phyloP scores from a whole-genome alignment of 1,140 invertebrate species.

The Centruroides vittatus region DNA sequence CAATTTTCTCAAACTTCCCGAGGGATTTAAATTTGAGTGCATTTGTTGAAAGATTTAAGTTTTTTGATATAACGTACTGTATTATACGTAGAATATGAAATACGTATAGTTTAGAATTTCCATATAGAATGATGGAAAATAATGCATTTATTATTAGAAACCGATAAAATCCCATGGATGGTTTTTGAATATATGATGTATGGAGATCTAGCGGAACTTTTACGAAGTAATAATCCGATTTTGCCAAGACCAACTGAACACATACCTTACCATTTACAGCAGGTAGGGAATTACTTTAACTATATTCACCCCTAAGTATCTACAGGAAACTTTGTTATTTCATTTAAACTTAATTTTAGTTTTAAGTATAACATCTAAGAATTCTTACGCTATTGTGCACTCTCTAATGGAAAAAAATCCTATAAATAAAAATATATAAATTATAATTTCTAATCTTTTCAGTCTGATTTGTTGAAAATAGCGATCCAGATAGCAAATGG shows the following conservation, averaged over 20 bases:
- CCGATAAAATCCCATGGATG: slow-evolving; percentile 64
- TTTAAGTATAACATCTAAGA: not conserved
- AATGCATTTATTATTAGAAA: slow-evolving; percentile 34
- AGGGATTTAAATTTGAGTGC: not conserved
- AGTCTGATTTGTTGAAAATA: slow-evolving; percentile 43
- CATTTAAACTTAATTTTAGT: not conserved
- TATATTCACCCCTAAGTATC: no score
- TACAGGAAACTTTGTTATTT: not conserved
- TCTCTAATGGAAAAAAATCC: not conserved
- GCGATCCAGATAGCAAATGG: slow-evolving; percentile 62
- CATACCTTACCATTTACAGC: not conserved
- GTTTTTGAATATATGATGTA: slow-evolving; percentile 85
- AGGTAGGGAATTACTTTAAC: not conserved
- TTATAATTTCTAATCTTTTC: slow-evolving; percentile 2
- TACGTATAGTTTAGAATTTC: not conserved
- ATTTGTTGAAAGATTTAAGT: not conserved
- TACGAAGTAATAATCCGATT: slow-evolving; percentile 44
- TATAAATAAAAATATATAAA: not conserved
- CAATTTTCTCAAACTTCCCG: not conserved
- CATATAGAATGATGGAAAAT: not conserved
- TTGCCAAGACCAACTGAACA: not conserved
- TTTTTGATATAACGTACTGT: no score
- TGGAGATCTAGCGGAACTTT: slow-evolving; percentile 69
- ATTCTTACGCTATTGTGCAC: no score
- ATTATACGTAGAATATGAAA: no score